Base-by-base conservation (phyloP, 1,140 invertebrate species). In the Hylyphantes graminicola region DNA sequence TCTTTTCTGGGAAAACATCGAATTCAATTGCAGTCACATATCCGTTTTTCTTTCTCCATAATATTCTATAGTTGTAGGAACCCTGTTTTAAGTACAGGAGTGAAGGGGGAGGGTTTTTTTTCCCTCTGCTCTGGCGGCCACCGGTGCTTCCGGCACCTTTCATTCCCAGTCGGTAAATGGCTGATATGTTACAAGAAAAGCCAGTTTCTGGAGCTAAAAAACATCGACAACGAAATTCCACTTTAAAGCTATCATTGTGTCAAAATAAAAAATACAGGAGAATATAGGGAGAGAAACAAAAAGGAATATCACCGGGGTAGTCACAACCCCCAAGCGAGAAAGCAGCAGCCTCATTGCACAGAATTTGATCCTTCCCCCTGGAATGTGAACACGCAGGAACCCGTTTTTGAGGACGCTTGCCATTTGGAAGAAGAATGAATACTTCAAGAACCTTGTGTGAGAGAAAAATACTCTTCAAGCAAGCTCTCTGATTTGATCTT, bases 401-500 rank as follows among this genome's bases (percentile, higher is more conserved):
- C 48, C 7, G 64, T 21, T 65, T 35, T 35, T 65, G 48, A n/a
- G 19, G 64, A 13, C 57, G n/a, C 54, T 61, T 15, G 9, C 35
- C 35, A 19, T 50, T 57, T 55, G 19, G 19, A 21, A 35, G 21
- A 65, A 59, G 73, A 61, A 48, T 35, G 63, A 19, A 65, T 65
- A 61, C 57, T 15, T 12, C n/a, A 21, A 21, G 9, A 12, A 51
- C 17, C 50, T 15, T n/a, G 17, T 50, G 70, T 65, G 35, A 81
- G 80, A 51, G 57, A 74, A 75, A 83, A 83, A 83, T 75, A 75
- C 17, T 63, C n/a, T 74, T 72, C 70, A 74, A 72, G 54, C 51
- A 81, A 83, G 80, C 80, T 83, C 80, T 65, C 80, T 83, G 80
- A 65, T 82, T 82, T 82, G 80, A 82, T 82, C 80, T 74, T 82